Conservation (phyloP, 2,888 invertebrate species). For the Anagyrus pseudococci region DNA sequence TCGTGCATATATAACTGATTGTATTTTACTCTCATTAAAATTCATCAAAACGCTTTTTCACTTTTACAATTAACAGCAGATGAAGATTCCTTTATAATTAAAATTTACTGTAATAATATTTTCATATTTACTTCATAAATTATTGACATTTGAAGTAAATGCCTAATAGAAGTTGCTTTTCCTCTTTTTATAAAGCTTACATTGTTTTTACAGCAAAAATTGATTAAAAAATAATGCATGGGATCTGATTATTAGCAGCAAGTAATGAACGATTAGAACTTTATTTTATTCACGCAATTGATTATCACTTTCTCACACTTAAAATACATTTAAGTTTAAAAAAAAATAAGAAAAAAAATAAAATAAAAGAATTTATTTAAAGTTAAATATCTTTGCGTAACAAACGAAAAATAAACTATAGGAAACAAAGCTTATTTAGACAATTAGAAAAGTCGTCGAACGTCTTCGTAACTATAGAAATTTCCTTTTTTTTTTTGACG, state of each 20-base stretch:
- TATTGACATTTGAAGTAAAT: too few relatives aligned
- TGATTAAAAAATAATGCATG: too few relatives aligned
- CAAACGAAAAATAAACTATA: constrained; percentile 31
- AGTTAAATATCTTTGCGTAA: constrained; percentile 27
- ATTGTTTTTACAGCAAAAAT: too few relatives aligned
- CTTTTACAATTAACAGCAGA: constrained; percentile 16
- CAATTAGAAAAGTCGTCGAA: constrained; percentile 25
- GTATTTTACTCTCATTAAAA: constrained; percentile 27
- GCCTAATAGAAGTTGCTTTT: too few relatives aligned
- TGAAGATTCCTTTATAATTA: too few relatives aligned
- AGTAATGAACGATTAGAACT: constrained; percentile 7
- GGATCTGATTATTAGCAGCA: constrained; percentile 8
- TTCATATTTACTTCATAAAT: too few relatives aligned
- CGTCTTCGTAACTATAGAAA: too few relatives aligned
- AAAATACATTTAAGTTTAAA: constrained; percentile 10
- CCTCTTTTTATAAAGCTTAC: too few relatives aligned
- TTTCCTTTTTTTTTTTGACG: constrained; percentile 37
- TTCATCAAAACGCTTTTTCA: constrained; percentile 31
- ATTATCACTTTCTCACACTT: constrained; percentile 7
- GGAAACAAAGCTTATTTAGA: constrained; percentile 25
- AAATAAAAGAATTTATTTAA: constrained; percentile 22
- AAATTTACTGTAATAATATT: too few relatives aligned
- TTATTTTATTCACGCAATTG: constrained; percentile 4
- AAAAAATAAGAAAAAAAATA: constrained; percentile 9
- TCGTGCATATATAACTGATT: constrained; percentile 5